Evolutionary conservation across 2,888 invertebrate genomes (phyloP).

Genomic region (Leptopilina syphax): DNA sequence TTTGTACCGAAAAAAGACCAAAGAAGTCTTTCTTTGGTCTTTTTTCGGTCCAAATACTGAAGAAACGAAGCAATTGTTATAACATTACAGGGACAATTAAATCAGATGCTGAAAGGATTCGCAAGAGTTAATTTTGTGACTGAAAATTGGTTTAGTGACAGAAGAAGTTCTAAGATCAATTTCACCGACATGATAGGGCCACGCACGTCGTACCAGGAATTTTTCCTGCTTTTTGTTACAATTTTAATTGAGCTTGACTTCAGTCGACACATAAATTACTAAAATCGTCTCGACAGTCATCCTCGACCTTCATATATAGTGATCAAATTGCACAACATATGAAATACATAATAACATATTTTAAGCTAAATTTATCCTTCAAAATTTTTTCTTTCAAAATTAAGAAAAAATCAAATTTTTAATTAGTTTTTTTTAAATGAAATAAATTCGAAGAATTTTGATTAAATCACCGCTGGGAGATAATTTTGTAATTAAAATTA

Average conservation of each 20-base stretch:
- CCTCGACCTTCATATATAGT: not conserved
- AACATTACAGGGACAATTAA: conserved; percentile 12
- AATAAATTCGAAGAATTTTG: not conserved
- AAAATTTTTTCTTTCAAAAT: not conserved
- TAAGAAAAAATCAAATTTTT: not conserved
- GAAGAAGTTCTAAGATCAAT: conserved; percentile 14
- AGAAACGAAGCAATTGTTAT: conserved; percentile 11
- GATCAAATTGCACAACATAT: not conserved
- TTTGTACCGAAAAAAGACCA: conserved; percentile 12
- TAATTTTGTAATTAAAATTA: conserved; percentile 29
- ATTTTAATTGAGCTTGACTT: conserved; percentile 72
- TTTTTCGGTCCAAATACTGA: conserved; percentile 18
- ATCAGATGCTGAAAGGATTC: conserved; percentile 18
- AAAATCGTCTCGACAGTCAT: conserved; percentile 56
- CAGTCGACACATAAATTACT: conserved; percentile 71
- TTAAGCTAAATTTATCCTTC: not conserved
- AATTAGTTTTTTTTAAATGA: not conserved
- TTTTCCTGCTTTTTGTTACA: conserved; percentile 65
- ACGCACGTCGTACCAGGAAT: conserved; percentile 75
- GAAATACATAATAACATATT: not conserved
- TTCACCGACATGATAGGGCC: conserved; percentile 60
- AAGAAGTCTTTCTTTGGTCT: not conserved
- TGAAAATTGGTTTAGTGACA: conserved; percentile 34
- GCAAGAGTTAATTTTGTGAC: conserved; percentile 18
- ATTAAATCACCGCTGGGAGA: not conserved